Percentiles rank a stretch among this genome's conserved stretches.
Evolutionary conservation across 2,797 vertebrate species (phyloP).

Genomic region (Lemur catta): DNA sequence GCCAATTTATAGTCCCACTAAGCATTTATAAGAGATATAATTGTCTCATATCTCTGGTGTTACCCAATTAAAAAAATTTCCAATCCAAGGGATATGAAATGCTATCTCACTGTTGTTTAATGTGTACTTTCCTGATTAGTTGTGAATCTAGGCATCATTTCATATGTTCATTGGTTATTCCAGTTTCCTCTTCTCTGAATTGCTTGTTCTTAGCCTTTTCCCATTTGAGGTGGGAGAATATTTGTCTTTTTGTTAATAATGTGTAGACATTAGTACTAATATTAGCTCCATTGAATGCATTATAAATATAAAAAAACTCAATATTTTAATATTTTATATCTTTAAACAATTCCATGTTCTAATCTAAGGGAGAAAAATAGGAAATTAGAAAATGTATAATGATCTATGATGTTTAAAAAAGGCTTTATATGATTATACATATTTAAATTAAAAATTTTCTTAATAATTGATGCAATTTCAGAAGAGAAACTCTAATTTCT

Average conservation of each 20-base stretch:
- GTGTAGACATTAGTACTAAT: not conserved
- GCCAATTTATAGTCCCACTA: not conserved
- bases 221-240: not conserved
- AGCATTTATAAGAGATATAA: not conserved
- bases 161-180: not conserved
- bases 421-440: not conserved
- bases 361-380: not conserved
- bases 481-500: not conserved
- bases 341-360: not conserved
- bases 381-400: not conserved
- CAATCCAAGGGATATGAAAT: not conserved
- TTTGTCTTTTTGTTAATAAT: not conserved
- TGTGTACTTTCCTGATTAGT: not conserved
- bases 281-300: not conserved
- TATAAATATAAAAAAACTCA: not conserved
- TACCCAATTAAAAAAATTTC: not conserved
- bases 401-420: not conserved
- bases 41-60: not conserved
- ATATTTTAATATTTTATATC: not conserved
- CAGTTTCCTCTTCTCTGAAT: not conserved
- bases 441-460: not conserved
- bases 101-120: not conserved
- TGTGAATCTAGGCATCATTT: not conserved
- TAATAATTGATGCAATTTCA: not conserved
- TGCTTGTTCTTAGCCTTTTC: not conserved